Conservation (phyloP, 2,888 invertebrate genomes). For the Mystacides longicornis region DNA sequence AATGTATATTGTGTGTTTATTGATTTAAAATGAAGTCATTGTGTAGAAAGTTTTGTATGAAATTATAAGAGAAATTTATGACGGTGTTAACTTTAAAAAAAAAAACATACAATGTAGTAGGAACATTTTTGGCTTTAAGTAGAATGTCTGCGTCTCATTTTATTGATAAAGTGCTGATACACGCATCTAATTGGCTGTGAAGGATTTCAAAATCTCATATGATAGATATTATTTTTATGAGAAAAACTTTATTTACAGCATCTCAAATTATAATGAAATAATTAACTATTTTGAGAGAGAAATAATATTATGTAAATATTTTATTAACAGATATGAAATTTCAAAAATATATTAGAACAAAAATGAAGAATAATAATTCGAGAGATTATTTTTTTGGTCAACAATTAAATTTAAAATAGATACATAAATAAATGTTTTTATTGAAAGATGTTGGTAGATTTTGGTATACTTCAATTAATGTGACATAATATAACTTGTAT, state of each 20-base stretch:
- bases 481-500: neutral
- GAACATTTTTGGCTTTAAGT: too few species aligned
- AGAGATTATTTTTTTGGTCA: neutral
- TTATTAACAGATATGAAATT: too few species aligned
- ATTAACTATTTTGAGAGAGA: too few species aligned
- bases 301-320: too few species aligned
- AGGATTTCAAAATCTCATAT: neutral
- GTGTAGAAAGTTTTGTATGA: too few species aligned
- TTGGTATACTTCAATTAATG: neutral
- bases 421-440: neutral
- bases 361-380: neutral
- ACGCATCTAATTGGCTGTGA: neutral
- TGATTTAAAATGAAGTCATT: too few species aligned
- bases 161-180: neutral
- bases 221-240: neutral
- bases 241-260: slow-evolving; percentile 1
- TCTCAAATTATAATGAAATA: too few species aligned
- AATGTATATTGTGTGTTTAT: too few species aligned
- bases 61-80: too few species aligned
- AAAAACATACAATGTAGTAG: too few species aligned
- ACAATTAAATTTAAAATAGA: neutral
- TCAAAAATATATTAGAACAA: neutral
- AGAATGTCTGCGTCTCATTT: too few species aligned
- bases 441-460: neutral
- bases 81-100: too few species aligned